These are phyloP conservation scores for Papilio demoleus DNA, from an alignment of 2,888 invertebrate species.

Conservation along the genomic window DNA sequence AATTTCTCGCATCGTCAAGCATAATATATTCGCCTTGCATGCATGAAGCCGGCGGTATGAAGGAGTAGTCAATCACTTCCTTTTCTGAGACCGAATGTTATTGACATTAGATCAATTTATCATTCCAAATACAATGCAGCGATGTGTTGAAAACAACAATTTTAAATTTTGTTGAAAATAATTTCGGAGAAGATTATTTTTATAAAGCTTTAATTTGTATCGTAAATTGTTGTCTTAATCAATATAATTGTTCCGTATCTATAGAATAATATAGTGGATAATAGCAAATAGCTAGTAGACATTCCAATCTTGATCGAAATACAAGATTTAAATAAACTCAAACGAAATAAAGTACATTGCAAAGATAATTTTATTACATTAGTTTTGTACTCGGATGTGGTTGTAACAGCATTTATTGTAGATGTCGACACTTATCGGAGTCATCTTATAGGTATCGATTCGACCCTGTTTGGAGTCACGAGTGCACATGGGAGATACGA, in stretches of 20 bases:
- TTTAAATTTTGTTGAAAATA: background rate
- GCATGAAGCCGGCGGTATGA: background rate
- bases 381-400: background rate
- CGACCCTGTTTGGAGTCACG: conserved; percentile 54
- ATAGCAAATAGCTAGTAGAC: background rate
- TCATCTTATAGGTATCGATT: conserved; percentile 24
- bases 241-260: too few species aligned
- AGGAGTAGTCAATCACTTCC: conserved; percentile 9
- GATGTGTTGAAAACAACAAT: background rate
- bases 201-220: background rate
- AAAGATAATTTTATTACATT: conserved; percentile 5
- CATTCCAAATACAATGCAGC: background rate
- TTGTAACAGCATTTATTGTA: conserved; percentile 13
- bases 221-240: background rate
- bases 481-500: conserved; percentile 49
- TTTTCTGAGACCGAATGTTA: conserved; percentile 3
- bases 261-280: too few species aligned
- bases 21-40: conserved; percentile 18
- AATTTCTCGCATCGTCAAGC: conserved; percentile 11
- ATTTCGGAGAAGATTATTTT: background rate
- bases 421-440: conserved; percentile 22
- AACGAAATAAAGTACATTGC: conserved; percentile 13
- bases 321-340: conserved; percentile 9
- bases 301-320: conserved; percentile 6
- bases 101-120: conserved; percentile 2